phyloP scores from a whole-genome alignment of 2,797 vertebrate genomes.

The Sebastes jordani region DNA sequence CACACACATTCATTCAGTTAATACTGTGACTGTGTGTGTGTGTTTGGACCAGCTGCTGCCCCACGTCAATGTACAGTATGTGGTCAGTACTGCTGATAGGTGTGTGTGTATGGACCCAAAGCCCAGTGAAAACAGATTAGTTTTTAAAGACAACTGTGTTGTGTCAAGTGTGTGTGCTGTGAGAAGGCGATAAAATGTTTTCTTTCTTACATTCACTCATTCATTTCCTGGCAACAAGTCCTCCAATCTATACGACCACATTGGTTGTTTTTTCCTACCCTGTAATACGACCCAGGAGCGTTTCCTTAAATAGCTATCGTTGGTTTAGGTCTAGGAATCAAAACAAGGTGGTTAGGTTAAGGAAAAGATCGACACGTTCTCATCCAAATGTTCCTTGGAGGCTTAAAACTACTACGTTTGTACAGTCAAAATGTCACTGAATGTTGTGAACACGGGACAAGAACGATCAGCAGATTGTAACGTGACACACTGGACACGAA shows the following conservation, averaged over 20 bases:
- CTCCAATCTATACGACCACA: no score
- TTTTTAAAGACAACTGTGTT: background rate
- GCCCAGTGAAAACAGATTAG: background rate
- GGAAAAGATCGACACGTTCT: background rate
- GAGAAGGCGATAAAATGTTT: background rate
- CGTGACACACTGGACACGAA: no score
- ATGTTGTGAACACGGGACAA: no score
- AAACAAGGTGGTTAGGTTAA: background rate
- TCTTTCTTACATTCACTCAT: background rate
- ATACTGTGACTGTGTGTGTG: background rate
- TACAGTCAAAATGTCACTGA: no score
- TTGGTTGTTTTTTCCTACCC: no score
- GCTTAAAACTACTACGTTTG: no score
- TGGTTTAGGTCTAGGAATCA: background rate
- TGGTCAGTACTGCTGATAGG: background rate
- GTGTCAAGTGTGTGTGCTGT: background rate
- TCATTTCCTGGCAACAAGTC: no score
- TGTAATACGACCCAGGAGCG: rapidly evolving
- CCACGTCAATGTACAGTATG: background rate
- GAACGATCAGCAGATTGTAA: no score
- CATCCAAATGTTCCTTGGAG: rapidly evolving
- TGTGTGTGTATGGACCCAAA: background rate
- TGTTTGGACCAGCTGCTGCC: background rate
- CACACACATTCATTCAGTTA: background rate
- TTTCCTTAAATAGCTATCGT: rapidly evolving